Evolutionary conservation across 2,113 vertebrate species (phyloP).

Genomic region (Actenoides lindsayi): DNA sequence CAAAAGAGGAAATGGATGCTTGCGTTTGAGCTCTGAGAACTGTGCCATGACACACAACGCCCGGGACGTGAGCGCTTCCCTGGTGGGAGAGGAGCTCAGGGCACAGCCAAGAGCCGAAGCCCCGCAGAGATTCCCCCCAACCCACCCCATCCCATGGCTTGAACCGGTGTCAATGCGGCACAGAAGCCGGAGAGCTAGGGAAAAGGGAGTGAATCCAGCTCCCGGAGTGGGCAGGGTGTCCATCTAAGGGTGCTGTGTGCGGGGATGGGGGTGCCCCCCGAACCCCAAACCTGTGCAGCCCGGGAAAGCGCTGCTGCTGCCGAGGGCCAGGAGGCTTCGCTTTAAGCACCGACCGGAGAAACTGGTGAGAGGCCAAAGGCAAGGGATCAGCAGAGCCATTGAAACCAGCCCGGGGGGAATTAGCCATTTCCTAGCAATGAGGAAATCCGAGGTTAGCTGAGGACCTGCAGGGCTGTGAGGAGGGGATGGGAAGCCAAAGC

Average conservation of each 20-base stretch:
- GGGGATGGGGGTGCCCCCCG: background rate
- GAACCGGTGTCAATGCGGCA: rapidly evolving
- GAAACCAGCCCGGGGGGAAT: conserved; percentile 47
- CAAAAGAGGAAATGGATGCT: background rate
- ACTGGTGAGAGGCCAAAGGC: conserved; percentile 34
- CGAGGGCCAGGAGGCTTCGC: background rate
- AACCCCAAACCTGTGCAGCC: background rate
- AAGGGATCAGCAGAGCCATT: conserved; percentile 11
- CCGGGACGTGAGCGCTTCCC: rapidly evolving
- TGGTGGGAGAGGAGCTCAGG: background rate
- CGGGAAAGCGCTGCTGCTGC: background rate
- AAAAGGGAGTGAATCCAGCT: background rate
- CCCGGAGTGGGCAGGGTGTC: rapidly evolving
- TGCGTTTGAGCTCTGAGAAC: background rate
- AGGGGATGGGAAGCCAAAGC: background rate
- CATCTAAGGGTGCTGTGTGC: rapidly evolving
- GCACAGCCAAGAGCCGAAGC: background rate
- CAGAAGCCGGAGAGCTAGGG: background rate
- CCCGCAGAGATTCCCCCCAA: background rate
- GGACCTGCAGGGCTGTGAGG: conserved; percentile 1
- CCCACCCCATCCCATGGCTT: rapidly evolving
- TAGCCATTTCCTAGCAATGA: conserved; percentile 55
- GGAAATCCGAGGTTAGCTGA: background rate
- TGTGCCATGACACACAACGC: background rate
- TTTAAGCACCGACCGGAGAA: background rate